These are phyloP conservation scores for Lerista edwardsae DNA, from an alignment of 2,797 vertebrate species.

Conservation along the genomic window DNA sequence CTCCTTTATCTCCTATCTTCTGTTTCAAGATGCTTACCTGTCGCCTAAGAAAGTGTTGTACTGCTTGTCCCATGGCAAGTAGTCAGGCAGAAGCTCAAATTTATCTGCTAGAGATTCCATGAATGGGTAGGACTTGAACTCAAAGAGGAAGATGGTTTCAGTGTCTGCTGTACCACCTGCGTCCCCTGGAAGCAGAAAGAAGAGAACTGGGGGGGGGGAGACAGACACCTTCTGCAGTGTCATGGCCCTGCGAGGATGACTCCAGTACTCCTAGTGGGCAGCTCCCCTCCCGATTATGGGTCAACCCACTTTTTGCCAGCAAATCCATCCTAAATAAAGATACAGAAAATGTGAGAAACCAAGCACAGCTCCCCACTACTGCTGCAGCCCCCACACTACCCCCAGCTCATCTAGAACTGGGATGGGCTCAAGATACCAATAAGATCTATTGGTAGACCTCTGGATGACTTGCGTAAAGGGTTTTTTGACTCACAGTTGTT, in stretches of 20 bases:
- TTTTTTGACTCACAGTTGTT: too few species aligned
- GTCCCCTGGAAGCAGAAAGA: slow-evolving; percentile 35
- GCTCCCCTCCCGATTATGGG: background rate
- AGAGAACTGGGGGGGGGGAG: background rate
- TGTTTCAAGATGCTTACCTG: slow-evolving; percentile 55
- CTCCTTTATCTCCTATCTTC: background rate
- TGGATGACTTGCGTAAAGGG: too few species aligned
- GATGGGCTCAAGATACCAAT: too few species aligned
- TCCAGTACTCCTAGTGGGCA: background rate
- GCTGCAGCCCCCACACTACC: too few species aligned
- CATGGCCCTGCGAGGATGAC: background rate
- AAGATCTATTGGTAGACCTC: too few species aligned
- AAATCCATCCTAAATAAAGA: too few species aligned
- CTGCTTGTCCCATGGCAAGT: slow-evolving; percentile 61
- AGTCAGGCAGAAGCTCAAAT: background rate
- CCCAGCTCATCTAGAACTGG: too few species aligned
- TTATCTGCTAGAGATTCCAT: slow-evolving; percentile 54
- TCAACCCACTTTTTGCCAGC: too few species aligned
- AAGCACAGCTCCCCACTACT: too few species aligned
- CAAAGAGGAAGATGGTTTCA: slow-evolving; percentile 70
- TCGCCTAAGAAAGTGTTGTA: slow-evolving; percentile 68
- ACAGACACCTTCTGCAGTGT: background rate
- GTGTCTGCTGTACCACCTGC: background rate
- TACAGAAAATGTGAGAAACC: too few species aligned
- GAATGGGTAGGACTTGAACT: slow-evolving; percentile 64